Base-by-base conservation (phyloP, 2,797 vertebrate species). In the Acridotheres tristis region DNA sequence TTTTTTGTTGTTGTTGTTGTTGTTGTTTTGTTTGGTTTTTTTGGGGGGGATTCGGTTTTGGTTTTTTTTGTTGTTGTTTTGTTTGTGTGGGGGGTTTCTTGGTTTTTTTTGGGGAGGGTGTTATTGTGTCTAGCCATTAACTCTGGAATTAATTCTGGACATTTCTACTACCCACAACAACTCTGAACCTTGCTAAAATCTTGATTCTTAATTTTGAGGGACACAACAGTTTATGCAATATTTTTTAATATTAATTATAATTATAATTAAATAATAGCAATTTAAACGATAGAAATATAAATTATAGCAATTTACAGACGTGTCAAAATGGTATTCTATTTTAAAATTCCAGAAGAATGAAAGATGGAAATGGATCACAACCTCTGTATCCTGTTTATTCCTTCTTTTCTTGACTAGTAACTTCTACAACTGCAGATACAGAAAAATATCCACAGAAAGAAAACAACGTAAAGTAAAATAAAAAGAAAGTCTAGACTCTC, bases 261-360 rank as follows among this genome's bases (percentile, higher is more conserved):
- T 23, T 50, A 10, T 30, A 30, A 59, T 59, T 30, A 59, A 43
- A 25, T 13, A 26, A 43, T 36, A 81, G 2, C 14, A 71, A 21
- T 36, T 45, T 18, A 32, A 71, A 32, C 8, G 10, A 32, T 18
- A 53, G 4, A 20, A 53, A 53, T 36, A 53, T 22, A 36, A 71
- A 82, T 45, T 82, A 45, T 53, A 72, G 20, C 12, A 80, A 65
- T 65, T 88, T 85, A 58, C 20, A 88, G 50, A 74, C 17, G 30
- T 55, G 22, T 80, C 20, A 86, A 84, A 66, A 88, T 47, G 9
- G 27, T 59, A 45, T 3, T 65, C 14, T 81, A 55, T 78, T 62
- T 83, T 86, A 86, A 89, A 94, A 81, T 90, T 36, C 23, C 55
- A 62, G 54, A 91, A 91, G 51, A 73, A 88, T 53, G 57, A 68